phyloP scores from a whole-genome alignment of 1,140 invertebrate species.

The Rhyacophila brunnea region DNA sequence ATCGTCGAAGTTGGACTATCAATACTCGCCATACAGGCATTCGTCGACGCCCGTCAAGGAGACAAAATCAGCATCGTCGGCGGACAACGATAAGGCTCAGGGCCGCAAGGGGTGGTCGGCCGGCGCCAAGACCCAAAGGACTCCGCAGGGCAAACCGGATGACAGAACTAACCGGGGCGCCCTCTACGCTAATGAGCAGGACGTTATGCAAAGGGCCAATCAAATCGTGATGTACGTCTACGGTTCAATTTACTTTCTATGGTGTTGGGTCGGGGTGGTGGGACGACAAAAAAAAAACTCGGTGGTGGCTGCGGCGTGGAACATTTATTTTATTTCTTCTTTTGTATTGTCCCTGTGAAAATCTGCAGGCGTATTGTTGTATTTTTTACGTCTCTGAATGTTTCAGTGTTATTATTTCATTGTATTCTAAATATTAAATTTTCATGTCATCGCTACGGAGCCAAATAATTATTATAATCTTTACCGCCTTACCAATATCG shows the following conservation, averaged over 20 bases:
- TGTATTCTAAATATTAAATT: no score
- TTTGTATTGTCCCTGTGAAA: no score
- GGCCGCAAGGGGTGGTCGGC: slow-evolving; percentile 15
- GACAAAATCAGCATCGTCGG: slow-evolving; percentile 36
- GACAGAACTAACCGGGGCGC: slow-evolving; percentile 52
- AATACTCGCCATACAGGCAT: slow-evolving; percentile 19
- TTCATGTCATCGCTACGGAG: no score
- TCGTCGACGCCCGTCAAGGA: slow-evolving; percentile 38
- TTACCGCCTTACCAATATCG: no score
- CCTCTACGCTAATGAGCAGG: slow-evolving; percentile 68
- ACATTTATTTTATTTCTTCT: no score
- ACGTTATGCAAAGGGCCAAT: slow-evolving; percentile 77
- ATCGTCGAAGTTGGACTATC: slow-evolving; percentile 25
- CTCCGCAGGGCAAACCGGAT: slow-evolving; percentile 38
- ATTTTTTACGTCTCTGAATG: no score
- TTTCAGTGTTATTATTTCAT: no score
- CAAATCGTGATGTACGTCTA: slow-evolving; percentile 80
- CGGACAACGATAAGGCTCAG: slow-evolving; percentile 29
- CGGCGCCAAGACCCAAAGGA: slow-evolving; percentile 18
- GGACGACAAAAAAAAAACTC: slow-evolving; percentile 3
- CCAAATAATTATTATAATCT: no score
- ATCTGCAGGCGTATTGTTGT: no score
- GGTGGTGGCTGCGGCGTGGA: slow-evolving; percentile 3
- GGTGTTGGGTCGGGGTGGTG: slow-evolving; percentile 9
- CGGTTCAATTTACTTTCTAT: slow-evolving; percentile 11